Evolutionary conservation across 2,888 invertebrate species (phyloP), one percentile per base, ranked within the genome.

Genomic region (Clivina fossor): DNA sequence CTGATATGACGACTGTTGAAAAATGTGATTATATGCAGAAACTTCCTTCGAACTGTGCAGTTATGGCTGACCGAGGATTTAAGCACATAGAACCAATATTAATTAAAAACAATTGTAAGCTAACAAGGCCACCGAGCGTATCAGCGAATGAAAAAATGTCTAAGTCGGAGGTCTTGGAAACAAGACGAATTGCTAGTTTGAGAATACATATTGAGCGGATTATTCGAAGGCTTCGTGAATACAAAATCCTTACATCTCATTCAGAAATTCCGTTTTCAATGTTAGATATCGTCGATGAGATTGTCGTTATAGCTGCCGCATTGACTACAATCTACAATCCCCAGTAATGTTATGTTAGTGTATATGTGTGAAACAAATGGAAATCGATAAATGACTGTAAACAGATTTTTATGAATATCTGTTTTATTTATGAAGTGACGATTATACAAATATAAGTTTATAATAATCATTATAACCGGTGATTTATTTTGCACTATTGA

Each of bases 191-290:
- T 15, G 61, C 61, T 8, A 49, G 47, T 28, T 46, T 62, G 32
- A 47, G 62, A 9, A 61, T 64, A n/a, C 63, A 64, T 32, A 57
- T 64, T 32, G 63, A 64, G 57, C 37, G 62, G n/a, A 57, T 62
- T 7, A 63, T 64, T 9, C n/a, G 57, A 32, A 43, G 61, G 49
- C 8, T 64, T 33, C 16, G 61, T 49, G 60, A 62, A 33, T 64
- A 61, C 51, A 28, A 49, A 13, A 47, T 63, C 41, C 37, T 60
- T 11, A 28, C 43, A 35, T 54, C 56, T 11, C 62, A 62, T 58
- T 44, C 58, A 4, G 32, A 41, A 26, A 58, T 22, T n/a, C 57
- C 37, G 1, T 60, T 9, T 26, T 56, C 48, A 19, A 40, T 59
- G 22, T 37, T 55, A 9, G 19, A 7, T 13, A n/a, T 33, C 7